A percentile compares a stretch with the other conserved stretches of the same genome.
These are phyloP conservation scores for Laspeyria flexula DNA, from an alignment of 2,888 invertebrate genomes.

Conservation along the genomic window DNA sequence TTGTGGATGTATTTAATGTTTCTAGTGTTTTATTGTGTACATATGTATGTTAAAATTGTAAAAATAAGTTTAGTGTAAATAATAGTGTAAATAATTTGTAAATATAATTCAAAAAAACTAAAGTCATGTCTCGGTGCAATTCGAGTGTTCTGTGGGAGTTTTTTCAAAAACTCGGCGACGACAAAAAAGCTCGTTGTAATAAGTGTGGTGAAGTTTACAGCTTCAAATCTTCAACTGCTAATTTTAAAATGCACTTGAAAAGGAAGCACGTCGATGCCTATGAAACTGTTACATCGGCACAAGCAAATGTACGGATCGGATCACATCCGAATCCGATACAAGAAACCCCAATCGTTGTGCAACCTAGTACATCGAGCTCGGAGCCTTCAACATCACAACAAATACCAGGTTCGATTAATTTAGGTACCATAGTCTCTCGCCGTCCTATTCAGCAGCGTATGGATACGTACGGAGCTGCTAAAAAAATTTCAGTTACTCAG, in stretches of 20 bases:
- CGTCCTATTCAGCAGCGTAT: not conserved
- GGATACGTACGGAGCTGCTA: not conserved
- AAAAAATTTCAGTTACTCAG: not conserved
- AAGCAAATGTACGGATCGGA: not conserved
- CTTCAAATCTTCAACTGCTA: constrained; percentile 18
- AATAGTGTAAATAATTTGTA: no score
- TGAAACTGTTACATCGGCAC: not conserved
- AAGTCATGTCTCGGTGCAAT: constrained; percentile 20
- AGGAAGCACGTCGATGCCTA: not conserved
- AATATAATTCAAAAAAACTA: no score
- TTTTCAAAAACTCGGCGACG: constrained; percentile 16
- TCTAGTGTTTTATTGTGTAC: no score
- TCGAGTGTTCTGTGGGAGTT: constrained; percentile 18
- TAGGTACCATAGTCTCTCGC: no score
- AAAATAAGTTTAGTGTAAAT: no score
- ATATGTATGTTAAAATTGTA: no score
- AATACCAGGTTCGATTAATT: no score
- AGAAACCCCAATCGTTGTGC: no score
- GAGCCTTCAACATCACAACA: no score
- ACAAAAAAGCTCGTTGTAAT: constrained; percentile 24
- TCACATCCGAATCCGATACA: no score
- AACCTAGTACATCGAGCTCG: no score
- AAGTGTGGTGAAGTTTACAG: constrained; percentile 31
- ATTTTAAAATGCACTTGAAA: constrained; percentile 6
- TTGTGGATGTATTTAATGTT: no score